Evolutionary conservation across 1,140 invertebrate species (phyloP), one percentile per base, ranked within the genome.

Genomic region (Parapsyche elsis): DNA sequence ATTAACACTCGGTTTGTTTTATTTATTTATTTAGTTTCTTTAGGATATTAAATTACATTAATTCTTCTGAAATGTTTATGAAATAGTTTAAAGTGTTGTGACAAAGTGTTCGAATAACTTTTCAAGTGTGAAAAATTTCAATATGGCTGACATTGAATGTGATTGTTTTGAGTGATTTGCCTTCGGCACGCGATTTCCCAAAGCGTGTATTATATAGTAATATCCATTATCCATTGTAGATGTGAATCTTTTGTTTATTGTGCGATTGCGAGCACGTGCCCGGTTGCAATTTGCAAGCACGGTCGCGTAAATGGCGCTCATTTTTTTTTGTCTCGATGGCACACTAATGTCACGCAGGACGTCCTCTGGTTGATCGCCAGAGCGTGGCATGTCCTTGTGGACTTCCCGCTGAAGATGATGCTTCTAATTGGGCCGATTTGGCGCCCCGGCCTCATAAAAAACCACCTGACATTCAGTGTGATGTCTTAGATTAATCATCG

Each of bases 341-440:
- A 77, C 46, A 76, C 53, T 76, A 77, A 77, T 77, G 75, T 77
- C 67, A 74, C 44, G 24, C 7, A 44, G 78, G 71, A 71, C 49
- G 70, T 79, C 49, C 67, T 79, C 45, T 64, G 57, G 4, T 14
- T 21, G 49, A 16, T 19, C 75, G 64, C 45, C 78, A 21, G 30
- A 57, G 53, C 78, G 73, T 79, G 78, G 38, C n/a, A 4, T 7
- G 70, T 79, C 78, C 78, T 79, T 79, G 78, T 14, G 19, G 67
- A 79, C 78, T 79, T 79, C 78, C 78, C 49, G 70, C 67, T 57
- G n/a, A 59, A 73, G 57, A 61, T 79, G 67, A 59, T 49, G 21
- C 64, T 24, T 44, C 67, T 73, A 79, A 73, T 79, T 79, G 23
- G 59, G 70, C 7, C 78, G 73, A 79, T 79, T 79, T 79, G 24